Evolutionary conservation across 2,888 invertebrate species (phyloP).

Genomic region (Thyatira batis): DNA sequence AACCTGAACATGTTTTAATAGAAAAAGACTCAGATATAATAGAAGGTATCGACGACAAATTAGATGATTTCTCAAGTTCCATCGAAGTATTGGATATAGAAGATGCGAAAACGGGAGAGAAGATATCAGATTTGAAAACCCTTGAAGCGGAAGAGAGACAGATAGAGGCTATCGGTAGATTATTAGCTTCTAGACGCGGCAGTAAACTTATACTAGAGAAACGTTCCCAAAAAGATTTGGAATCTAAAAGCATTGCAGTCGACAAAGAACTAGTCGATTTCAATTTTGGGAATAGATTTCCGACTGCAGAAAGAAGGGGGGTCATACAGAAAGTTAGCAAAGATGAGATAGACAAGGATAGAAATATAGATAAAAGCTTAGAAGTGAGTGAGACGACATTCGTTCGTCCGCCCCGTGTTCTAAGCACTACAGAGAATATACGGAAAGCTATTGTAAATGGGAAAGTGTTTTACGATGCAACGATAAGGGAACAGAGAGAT

Average conservation of each 20-base stretch:
- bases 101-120: constrained; percentile 62
- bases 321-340: constrained; percentile 68
- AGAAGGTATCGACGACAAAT: constrained; percentile 71
- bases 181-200: constrained; percentile 66
- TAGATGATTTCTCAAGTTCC: constrained; percentile 66
- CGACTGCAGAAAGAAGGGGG: constrained; percentile 62
- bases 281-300: constrained; percentile 67
- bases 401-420: constrained; percentile 67
- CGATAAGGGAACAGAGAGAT: constrained; percentile 67
- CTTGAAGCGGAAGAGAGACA: constrained; percentile 76
- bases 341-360: constrained; percentile 69
- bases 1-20: constrained; percentile 36
- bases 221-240: constrained; percentile 67
- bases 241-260: constrained; percentile 61
- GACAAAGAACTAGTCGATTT: constrained; percentile 65
- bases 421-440: constrained; percentile 70
- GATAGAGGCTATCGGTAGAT: constrained; percentile 75
- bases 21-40: constrained; percentile 47
- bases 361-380: constrained; percentile 59
- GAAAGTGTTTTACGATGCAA: constrained; percentile 75
- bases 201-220: constrained; percentile 68
- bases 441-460: constrained; percentile 74
- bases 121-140: constrained; percentile 61
- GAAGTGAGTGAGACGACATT: constrained; percentile 76
- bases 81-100: constrained; percentile 75